A percentile compares a stretch with the other conserved stretches of the same genome.
These are phyloP conservation scores for Limenitis camilla DNA, from an alignment of 2,888 invertebrate species.

Conservation along the genomic window DNA sequence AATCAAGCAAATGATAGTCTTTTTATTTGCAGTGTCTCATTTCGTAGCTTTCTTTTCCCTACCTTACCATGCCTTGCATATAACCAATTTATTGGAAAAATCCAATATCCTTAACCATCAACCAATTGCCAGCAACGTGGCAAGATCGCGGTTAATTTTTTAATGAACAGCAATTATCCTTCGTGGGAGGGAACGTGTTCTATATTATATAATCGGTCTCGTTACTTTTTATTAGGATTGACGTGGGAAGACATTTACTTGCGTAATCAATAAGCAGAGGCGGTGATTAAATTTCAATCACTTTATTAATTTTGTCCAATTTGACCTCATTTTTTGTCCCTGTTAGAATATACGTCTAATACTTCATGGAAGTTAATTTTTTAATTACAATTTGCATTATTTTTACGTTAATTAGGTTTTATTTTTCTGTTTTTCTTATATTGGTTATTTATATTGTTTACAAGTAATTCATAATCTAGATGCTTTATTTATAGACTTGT, in stretches of 20 bases:
- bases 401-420: too few relatives aligned
- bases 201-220: conserved; percentile 53
- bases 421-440: not conserved
- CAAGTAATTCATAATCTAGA: too few relatives aligned
- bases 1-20: not conserved
- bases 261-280: conserved; percentile 23
- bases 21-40: not conserved
- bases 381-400: too few relatives aligned
- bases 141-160: conserved; percentile 54
- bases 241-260: conserved; percentile 46
- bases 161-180: conserved; percentile 62
- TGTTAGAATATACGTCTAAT: too few relatives aligned
- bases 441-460: not conserved
- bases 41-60: not conserved
- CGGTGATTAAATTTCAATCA: conserved; percentile 18
- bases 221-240: conserved; percentile 64
- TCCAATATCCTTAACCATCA: conserved; percentile 24
- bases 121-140: conserved; percentile 24
- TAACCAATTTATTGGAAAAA: not conserved
- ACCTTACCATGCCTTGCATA: too few relatives aligned
- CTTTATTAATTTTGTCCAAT: conserved; percentile 11
- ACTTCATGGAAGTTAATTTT: too few relatives aligned
- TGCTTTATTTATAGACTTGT: too few relatives aligned
- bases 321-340: not conserved
- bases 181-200: conserved; percentile 40